Percentiles rank a stretch among this genome's conserved stretches.
These are phyloP conservation scores for Elephantulus edwardii DNA, from an alignment of 2,113 vertebrate species.

Conservation along the genomic window DNA sequence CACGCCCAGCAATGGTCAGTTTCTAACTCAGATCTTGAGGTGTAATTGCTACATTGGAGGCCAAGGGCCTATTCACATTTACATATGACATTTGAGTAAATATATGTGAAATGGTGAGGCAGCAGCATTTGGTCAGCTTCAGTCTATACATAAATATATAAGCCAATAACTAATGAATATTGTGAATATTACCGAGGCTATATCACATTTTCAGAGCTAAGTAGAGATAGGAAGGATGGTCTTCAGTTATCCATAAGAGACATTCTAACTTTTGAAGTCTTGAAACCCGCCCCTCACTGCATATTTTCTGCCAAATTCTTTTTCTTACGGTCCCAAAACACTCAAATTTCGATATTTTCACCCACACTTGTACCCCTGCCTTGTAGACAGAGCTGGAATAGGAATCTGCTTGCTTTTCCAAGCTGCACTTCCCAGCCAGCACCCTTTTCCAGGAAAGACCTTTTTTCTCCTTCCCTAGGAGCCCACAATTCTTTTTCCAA, in stretches of 20 bases:
- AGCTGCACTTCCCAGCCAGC: not conserved
- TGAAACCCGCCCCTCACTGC: not conserved
- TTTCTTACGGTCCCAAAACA: not conserved
- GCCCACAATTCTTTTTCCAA: not conserved
- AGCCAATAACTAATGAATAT: not conserved
- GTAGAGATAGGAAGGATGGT: constrained; percentile 21
- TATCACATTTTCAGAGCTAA: constrained; percentile 37
- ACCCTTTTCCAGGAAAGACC: not conserved
- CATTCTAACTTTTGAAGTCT: not conserved
- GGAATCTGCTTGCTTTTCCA: not conserved
- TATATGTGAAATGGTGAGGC: constrained; percentile 1
- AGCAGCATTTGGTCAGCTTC: not conserved
- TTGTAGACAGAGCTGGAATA: not conserved
- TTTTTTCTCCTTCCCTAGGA: not conserved
- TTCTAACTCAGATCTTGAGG: constrained; percentile 43
- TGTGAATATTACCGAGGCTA: not conserved
- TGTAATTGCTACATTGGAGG: constrained; percentile 34
- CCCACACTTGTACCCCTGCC: not conserved
- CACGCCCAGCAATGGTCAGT: constrained; percentile 48
- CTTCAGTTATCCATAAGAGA: not conserved
- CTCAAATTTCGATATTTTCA: not conserved
- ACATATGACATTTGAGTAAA: constrained; percentile 10
- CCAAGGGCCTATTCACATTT: constrained; percentile 51
- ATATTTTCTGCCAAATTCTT: not conserved
- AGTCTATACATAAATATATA: not conserved